These are phyloP conservation scores for Drosophila varians DNA, from an alignment of 1,140 invertebrate species.

Conservation along the genomic window DNA sequence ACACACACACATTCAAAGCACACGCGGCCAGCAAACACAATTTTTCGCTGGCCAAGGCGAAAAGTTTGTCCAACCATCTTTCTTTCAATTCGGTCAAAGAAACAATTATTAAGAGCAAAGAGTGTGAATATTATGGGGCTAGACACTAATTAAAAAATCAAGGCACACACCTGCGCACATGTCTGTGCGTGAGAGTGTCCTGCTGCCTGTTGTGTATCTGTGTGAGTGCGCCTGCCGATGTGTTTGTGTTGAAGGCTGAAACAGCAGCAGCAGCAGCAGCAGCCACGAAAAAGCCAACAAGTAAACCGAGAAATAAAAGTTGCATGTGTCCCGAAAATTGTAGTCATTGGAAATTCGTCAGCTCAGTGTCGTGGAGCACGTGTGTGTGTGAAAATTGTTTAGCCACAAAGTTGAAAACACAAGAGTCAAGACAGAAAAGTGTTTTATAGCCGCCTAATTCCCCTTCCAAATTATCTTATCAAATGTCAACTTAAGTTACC, in stretches of 20 bases:
- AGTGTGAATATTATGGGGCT: constrained; percentile 53
- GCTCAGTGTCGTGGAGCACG: constrained; percentile 31
- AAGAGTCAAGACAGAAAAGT: neutral
- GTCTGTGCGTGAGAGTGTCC: constrained; percentile 40
- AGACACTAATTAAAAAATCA: constrained; percentile 58
- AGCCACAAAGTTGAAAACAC: neutral
- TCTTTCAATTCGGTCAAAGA: neutral
- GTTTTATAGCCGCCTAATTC: constrained; percentile 2
- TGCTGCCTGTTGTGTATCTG: constrained; percentile 20
- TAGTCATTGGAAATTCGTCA: constrained; percentile 19
- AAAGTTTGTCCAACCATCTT: constrained; percentile 47
- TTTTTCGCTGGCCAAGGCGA: constrained; percentile 57
- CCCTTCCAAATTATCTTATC: constrained; percentile 22
- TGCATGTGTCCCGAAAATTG: constrained; percentile 25
- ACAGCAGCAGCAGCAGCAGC: constrained; percentile 27
- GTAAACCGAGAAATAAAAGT: constrained; percentile 49
- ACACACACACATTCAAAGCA: constrained; percentile 20
- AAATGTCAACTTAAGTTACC: constrained; percentile 35
- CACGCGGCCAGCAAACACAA: constrained; percentile 65
- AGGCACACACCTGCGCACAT: constrained; percentile 79
- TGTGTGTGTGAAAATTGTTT: constrained; percentile 34
- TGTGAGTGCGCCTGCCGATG: constrained; percentile 19
- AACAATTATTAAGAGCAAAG: constrained; percentile 4
- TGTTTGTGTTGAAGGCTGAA: constrained; percentile 73
- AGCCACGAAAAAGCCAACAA: constrained; percentile 69